These are phyloP conservation scores for Tamias sibiricus DNA, from an alignment of 2,113 vertebrate genomes.

Conservation along the genomic window DNA sequence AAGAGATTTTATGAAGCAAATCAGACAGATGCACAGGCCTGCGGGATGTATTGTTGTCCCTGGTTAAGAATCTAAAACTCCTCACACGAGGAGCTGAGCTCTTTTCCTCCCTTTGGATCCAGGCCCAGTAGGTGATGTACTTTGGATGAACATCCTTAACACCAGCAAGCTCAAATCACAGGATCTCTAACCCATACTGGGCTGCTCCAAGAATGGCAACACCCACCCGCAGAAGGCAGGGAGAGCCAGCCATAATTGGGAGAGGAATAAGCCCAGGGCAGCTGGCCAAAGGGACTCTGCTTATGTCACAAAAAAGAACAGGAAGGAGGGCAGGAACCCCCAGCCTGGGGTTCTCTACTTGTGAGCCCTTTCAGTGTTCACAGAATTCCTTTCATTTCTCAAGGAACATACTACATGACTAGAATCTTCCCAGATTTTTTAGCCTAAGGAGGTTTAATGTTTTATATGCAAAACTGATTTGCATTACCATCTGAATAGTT, in stretches of 20 bases:
- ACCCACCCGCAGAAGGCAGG: conserved; percentile 24
- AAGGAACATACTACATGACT: neutral
- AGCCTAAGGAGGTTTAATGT: neutral
- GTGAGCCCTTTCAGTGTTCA: neutral
- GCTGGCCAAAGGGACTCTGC: neutral
- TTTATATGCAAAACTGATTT: neutral
- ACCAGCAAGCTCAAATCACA: conserved; percentile 31
- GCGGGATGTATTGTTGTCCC: neutral
- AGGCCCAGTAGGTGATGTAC: conserved; percentile 54
- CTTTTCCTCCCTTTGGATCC: conserved; percentile 2
- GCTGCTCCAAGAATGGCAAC: conserved; percentile 50
- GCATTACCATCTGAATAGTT: neutral
- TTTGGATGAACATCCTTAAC: conserved; percentile 21
- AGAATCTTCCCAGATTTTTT: neutral
- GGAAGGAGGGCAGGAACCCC: neutral
- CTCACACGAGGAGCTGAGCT: neutral
- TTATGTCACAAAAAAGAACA: neutral
- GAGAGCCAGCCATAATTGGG: neutral
- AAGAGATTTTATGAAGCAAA: neutral
- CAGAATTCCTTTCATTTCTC: neutral
- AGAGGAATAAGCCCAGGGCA: neutral
- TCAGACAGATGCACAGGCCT: neutral
- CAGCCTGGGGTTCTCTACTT: neutral
- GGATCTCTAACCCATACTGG: conserved; percentile 17
- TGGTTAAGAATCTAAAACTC: neutral